Evolutionary conservation across 2,797 vertebrate species (phyloP), one percentile per base, ranked within the genome.

Genomic region (Diplodus puntazzo): DNA sequence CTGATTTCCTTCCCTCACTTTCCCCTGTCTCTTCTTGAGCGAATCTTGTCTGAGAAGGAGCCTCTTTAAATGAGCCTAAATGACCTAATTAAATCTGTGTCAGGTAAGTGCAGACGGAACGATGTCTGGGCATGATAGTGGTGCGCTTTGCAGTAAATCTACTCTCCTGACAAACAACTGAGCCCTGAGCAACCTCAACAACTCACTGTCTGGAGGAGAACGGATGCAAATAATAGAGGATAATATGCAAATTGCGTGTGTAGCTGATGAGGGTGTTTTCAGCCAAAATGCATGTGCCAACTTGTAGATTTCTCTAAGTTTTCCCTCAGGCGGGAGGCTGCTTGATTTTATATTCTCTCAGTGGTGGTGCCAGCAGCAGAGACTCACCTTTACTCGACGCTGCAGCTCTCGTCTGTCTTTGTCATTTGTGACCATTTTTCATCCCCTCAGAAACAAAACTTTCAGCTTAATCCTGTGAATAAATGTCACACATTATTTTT

Each of bases 301-400:
- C 23, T 21, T 23, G 27, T 5, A 52, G 43, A 11, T 61, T 25
- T 46, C 12, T 21, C 14, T n/a, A 10, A 27, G 4, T 72, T 25
- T 23, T 34, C 30, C 3, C 30, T 34, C 23, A 67, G 0, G 18
- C 17, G 7, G 45, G 42, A 20, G 68, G 55, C 30, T 58, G 46
- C 57, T 73, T 68, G 39, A 63, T 27, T 73, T 75, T 58, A 53
- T 62, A 53, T 62, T 79, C 46, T 54, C 39, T 42, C 61, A 71
- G 60, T 48, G 45, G 59, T 54, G 17, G 30, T 61, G 45, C 34
- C 53, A 21, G 65, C 80, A 69, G 49, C 68, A 30, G 43, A 50
- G 43, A 50, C 10, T 43, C 4, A 16, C 39, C 42, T 60, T 73
- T 58, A 57, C n/a, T 45, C 45, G 14, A 57, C 54, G 45, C 23